Evolutionary conservation across 2,113 vertebrate genomes (phyloP).

Genomic region (Typhlomys cinereus): DNA sequence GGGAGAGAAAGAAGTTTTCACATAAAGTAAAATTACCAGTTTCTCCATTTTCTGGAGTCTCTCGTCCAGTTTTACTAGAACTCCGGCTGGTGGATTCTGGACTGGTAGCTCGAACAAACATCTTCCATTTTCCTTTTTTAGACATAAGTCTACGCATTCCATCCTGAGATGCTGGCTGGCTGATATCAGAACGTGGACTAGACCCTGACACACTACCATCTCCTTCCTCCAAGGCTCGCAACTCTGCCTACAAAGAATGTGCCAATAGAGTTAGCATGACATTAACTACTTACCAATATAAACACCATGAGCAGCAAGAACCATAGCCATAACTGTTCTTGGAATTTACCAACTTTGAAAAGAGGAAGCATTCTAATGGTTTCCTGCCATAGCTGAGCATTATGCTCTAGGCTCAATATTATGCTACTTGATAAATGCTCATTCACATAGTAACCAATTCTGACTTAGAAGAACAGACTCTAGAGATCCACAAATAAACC

Average conservation of each 20-base stretch:
- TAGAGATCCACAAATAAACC: neutral
- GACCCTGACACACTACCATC: constrained; percentile 93
- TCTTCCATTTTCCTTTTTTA: constrained; percentile 94
- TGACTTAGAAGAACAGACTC: neutral
- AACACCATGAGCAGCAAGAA: neutral
- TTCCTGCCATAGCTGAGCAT: neutral
- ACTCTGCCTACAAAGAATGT: constrained; percentile 89
- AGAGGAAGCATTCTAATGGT: neutral
- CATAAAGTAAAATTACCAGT: constrained; percentile 81
- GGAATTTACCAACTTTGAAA: neutral
- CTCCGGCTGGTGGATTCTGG: constrained; percentile 91
- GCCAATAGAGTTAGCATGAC: neutral
- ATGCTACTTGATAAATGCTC: neutral
- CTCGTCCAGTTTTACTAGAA: constrained; percentile 89
- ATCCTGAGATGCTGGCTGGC: constrained; percentile 89
- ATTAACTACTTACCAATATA: neutral
- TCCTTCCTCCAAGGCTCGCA: constrained; percentile 96
- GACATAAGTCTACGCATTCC: constrained; percentile 82
- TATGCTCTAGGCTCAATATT: neutral
- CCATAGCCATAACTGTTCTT: neutral
- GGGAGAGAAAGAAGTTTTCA: neutral
- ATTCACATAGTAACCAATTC: neutral
- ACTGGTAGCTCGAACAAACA: constrained; percentile 90
- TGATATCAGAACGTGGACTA: constrained; percentile 94
- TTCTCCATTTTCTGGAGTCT: constrained; percentile 86